A percentile compares a stretch with the other conserved stretches of the same genome.
Evolutionary conservation across 2,113 vertebrate genomes (phyloP).

Genomic region (Pituophis catenifer): DNA sequence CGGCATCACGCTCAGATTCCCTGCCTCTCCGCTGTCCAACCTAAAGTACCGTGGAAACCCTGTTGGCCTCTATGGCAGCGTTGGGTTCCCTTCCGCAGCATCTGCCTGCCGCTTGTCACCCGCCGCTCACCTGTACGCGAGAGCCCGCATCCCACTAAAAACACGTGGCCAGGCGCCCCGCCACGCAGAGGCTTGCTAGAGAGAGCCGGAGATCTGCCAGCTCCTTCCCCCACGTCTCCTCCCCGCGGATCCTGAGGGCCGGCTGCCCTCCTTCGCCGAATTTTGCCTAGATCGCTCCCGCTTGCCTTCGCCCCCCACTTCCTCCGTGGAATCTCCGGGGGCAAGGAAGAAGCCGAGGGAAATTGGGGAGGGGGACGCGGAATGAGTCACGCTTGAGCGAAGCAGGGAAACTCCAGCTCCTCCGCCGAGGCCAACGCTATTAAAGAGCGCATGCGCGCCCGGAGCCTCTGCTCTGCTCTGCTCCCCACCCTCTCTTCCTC

Average conservation of each 20-base stretch:
- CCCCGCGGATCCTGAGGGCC: neutral
- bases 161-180: neutral
- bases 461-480: constrained; percentile 12
- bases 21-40: neutral
- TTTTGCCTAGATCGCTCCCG: neutral
- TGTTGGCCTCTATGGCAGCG: neutral
- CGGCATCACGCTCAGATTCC: neutral
- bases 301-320: neutral
- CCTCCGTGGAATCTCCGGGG: neutral
- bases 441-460: constrained; percentile 68
- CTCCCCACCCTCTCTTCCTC: neutral
- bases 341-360: neutral
- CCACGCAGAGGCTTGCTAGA: no score
- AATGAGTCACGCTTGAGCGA: constrained; percentile 34
- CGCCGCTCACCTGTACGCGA: neutral
- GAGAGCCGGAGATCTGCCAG: no score
- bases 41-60: neutral
- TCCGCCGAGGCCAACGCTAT: constrained; percentile 40
- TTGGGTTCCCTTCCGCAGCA: neutral
- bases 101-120: neutral
- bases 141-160: neutral
- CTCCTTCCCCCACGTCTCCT: neutral
- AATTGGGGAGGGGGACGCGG: neutral
- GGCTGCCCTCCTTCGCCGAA: neutral
- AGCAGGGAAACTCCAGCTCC: constrained; percentile 48